These are phyloP conservation scores for Fragum fragum DNA, from an alignment of 2,888 invertebrate genomes.

Conservation along the genomic window DNA sequence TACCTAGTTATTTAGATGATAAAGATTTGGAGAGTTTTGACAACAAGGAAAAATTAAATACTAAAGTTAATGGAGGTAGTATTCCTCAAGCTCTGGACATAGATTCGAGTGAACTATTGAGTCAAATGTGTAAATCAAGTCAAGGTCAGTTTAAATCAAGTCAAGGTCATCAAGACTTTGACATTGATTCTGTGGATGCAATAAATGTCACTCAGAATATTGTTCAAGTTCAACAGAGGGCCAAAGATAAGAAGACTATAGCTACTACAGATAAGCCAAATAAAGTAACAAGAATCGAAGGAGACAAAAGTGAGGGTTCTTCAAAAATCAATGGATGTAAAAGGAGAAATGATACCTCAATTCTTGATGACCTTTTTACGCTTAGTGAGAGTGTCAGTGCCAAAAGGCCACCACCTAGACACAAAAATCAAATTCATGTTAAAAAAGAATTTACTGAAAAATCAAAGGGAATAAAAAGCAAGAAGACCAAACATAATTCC, in stretches of 20 bases:
- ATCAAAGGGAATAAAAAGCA: neutral
- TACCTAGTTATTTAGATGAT: constrained; percentile 20
- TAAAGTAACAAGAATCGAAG: neutral
- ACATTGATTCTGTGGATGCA: constrained; percentile 10
- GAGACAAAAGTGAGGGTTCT: neutral
- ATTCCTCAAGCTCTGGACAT: neutral
- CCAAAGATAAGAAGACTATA: neutral
- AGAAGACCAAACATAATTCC: constrained; percentile 8
- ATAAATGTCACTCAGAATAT: neutral
- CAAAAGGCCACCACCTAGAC: constrained; percentile 10
- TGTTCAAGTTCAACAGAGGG: neutral
- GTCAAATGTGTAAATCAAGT: constrained; percentile 49
- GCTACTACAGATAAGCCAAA: neutral
- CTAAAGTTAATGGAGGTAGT: neutral
- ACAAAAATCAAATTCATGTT: neutral
- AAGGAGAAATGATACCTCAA: constrained; percentile 22
- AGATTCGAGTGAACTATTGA: constrained; percentile 33
- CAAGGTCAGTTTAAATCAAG: constrained; percentile 23
- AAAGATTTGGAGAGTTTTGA: neutral
- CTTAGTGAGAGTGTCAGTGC: neutral
- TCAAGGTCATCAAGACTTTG: constrained; percentile 8
- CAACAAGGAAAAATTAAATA: neutral
- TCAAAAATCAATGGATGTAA: neutral
- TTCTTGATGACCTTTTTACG: constrained; percentile 19
- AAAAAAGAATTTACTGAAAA: neutral